A percentile compares a stretch with the other conserved stretches of the same genome.
Evolutionary conservation across 2,888 invertebrate species (phyloP).

Genomic region (Girardia tigrina): DNA sequence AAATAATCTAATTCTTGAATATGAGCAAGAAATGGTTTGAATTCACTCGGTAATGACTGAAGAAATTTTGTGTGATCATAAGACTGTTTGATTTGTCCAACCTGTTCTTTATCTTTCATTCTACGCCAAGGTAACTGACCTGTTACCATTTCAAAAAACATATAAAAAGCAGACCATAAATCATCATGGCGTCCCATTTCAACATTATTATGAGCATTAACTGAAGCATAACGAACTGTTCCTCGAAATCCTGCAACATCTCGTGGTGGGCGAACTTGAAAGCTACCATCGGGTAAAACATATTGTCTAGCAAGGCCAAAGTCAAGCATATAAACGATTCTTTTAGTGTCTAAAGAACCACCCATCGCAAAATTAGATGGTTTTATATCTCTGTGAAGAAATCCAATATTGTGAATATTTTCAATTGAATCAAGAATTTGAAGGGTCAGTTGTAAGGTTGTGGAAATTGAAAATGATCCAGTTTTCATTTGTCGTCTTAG

Average conservation of each 20-base stretch:
- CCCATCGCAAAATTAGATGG: slow-evolving; percentile 99
- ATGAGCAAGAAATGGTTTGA: slow-evolving; percentile 78
- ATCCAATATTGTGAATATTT: slow-evolving; percentile 92
- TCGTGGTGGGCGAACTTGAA: slow-evolving; percentile 77
- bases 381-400: slow-evolving; percentile 94
- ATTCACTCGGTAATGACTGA: slow-evolving; percentile 40
- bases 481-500: slow-evolving; percentile 77
- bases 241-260: slow-evolving; percentile 80
- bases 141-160: slow-evolving; percentile 96
- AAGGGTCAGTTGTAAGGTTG: slow-evolving; percentile 77
- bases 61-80: slow-evolving; percentile 71
- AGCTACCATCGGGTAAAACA: slow-evolving; percentile 68
- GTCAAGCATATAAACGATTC: slow-evolving; percentile 85
- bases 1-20: slow-evolving; percentile 76
- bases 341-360: slow-evolving; percentile 41
- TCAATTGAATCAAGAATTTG: slow-evolving; percentile 70
- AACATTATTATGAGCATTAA: slow-evolving; percentile 95
- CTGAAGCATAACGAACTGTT: slow-evolving; percentile 93
- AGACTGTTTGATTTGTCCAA: slow-evolving; percentile 84
- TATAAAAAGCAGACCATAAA: slow-evolving; percentile 95
- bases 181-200: slow-evolving; percentile 99
- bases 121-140: slow-evolving; percentile 95
- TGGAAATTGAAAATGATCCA: slow-evolving; percentile 88
- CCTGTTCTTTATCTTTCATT: slow-evolving; percentile 85
- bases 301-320: slow-evolving; percentile 95